These are phyloP conservation scores for Endomychus coccineus DNA, from an alignment of 2,888 invertebrate genomes.

Conservation along the genomic window DNA sequence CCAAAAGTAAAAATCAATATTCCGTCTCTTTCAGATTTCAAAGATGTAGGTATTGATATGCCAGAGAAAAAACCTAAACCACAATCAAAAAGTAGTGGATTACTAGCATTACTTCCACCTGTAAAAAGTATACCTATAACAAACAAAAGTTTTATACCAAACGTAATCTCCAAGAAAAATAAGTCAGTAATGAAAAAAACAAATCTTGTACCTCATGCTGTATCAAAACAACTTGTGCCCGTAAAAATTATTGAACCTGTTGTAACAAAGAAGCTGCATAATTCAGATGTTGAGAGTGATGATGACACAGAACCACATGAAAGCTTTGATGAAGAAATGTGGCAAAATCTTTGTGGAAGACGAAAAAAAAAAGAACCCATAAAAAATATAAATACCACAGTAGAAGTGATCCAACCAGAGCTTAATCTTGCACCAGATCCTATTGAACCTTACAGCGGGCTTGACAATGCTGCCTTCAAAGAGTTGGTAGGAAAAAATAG, in stretches of 20 bases:
- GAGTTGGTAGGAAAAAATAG: slow-evolving; percentile 62
- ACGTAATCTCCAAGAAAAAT: slow-evolving; percentile 15
- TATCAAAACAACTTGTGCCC: slow-evolving; percentile 21
- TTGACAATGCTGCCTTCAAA: slow-evolving; percentile 53
- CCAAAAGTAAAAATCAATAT: slow-evolving; percentile 33
- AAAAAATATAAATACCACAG: too few relatives aligned
- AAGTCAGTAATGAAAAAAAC: slow-evolving; percentile 6
- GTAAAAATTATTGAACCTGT: slow-evolving; percentile 19
- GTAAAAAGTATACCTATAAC: slow-evolving; percentile 28
- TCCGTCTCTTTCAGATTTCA: slow-evolving; percentile 32
- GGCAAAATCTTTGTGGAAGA: slow-evolving; percentile 46
- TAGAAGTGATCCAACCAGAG: slow-evolving; percentile 40
- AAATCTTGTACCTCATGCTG: slow-evolving; percentile 19
- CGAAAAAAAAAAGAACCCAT: slow-evolving; percentile 43
- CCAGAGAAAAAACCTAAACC: slow-evolving; percentile 27
- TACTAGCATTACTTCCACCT: slow-evolving; percentile 33
- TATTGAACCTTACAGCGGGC: slow-evolving; percentile 42
- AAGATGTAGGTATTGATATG: slow-evolving; percentile 25
- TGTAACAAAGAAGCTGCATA: slow-evolving; percentile 9
- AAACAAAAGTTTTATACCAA: slow-evolving; percentile 30
- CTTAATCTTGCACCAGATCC: slow-evolving; percentile 44
- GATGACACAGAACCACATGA: slow-evolving; percentile 39
- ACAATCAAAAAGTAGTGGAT: slow-evolving; percentile 27
- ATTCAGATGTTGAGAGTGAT: slow-evolving; percentile 31
- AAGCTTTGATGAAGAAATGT: slow-evolving; percentile 42